phyloP scores from a whole-genome alignment of 64 coral and sea anemone species.

The Dendrophyllia cribrosa region DNA sequence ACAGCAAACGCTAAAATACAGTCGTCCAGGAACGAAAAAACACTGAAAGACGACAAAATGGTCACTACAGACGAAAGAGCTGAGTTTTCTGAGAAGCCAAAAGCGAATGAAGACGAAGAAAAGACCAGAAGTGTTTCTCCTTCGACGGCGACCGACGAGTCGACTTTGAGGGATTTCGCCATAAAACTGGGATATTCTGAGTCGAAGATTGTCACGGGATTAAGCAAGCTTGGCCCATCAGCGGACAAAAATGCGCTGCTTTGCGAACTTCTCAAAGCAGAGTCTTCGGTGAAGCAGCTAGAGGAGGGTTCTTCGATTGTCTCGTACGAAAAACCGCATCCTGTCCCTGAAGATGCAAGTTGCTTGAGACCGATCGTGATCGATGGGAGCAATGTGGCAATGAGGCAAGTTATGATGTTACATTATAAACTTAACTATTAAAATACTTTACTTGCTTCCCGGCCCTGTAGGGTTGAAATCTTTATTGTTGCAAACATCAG shows the following conservation, averaged over 20 bases:
- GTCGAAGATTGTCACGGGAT: conserved; percentile 54
- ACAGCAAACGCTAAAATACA: background rate
- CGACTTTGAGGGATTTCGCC: conserved; percentile 75
- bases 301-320: conserved; percentile 80
- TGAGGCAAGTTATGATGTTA: conserved; percentile 64
- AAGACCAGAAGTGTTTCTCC: no score
- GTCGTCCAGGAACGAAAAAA: background rate
- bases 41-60: background rate
- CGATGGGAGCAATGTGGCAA: conserved; percentile 95
- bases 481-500: conserved; percentile 18
- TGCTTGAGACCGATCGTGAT: conserved; percentile 84
- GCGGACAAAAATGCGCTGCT: conserved; percentile 81
- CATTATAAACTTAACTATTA: background rate
- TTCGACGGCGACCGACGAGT: background rate
- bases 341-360: conserved; percentile 38
- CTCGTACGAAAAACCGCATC: conserved; percentile 23
- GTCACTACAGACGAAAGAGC: background rate
- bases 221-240: conserved; percentile 86
- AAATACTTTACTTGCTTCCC: background rate
- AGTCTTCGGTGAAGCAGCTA: conserved; percentile 83
- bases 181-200: conserved; percentile 78
- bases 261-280: conserved; percentile 80
- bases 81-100: background rate
- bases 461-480: background rate
- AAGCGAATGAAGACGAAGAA: background rate